These are phyloP conservation scores for Leptinotarsa tumamoca DNA, from an alignment of 2,888 invertebrate genomes.

Conservation along the genomic window DNA sequence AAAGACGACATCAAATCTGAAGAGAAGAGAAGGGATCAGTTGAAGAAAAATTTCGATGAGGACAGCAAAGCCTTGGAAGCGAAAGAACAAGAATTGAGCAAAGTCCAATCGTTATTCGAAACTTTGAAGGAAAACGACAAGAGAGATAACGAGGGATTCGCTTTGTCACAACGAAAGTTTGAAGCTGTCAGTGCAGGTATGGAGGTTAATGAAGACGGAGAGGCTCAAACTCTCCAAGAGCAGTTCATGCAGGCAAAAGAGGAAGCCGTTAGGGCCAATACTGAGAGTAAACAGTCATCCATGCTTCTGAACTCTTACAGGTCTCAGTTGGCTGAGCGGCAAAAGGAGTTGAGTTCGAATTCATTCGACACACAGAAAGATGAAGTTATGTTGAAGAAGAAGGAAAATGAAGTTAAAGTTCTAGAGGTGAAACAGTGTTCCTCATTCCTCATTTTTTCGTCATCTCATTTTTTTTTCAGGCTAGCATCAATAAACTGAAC, in stretches of 20 bases:
- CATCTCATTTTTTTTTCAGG: constrained; percentile 53
- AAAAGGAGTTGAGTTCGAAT: constrained; percentile 75
- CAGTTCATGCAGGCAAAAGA: constrained; percentile 88
- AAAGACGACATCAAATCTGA: constrained; percentile 77
- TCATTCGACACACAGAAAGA: constrained; percentile 78
- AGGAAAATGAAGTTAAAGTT: constrained; percentile 70
- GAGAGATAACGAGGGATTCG: constrained; percentile 75
- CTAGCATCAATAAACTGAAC: constrained; percentile 66
- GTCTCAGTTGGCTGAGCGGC: constrained; percentile 74
- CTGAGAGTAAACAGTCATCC: constrained; percentile 80
- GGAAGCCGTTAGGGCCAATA: constrained; percentile 80
- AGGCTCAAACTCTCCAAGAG: constrained; percentile 87
- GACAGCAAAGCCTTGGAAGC: constrained; percentile 74
- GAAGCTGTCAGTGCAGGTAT: constrained; percentile 73
- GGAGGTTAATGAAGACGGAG: constrained; percentile 81
- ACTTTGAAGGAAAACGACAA: constrained; percentile 76
- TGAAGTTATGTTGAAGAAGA: constrained; percentile 70
- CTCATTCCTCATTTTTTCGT: too few species aligned
- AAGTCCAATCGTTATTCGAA: constrained; percentile 75
- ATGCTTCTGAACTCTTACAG: constrained; percentile 79
- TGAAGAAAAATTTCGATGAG: constrained; percentile 75
- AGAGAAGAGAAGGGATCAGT: constrained; percentile 75
- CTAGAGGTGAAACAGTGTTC: constrained; percentile 66
- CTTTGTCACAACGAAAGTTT: constrained; percentile 80
- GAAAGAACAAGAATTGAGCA: constrained; percentile 73